Evolutionary conservation across 2,888 invertebrate species (phyloP), one percentile per base, ranked within the genome.

Genomic region (Aspidiotus destructor): DNA sequence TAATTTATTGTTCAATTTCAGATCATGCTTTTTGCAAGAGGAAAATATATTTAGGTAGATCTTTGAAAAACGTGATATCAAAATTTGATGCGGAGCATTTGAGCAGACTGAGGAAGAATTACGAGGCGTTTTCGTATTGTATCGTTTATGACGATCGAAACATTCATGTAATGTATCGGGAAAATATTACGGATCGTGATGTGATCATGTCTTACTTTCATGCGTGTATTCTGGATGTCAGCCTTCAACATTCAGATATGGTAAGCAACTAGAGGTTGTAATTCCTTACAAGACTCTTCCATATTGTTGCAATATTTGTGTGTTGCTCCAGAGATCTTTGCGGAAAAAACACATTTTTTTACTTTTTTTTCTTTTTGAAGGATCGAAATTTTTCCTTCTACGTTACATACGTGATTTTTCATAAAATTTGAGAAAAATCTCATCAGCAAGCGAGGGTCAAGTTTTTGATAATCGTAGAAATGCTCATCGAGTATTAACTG

Each of bases 181-280:
- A 81, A 61, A 76, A 80, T n/a, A 80, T 81, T 28, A 75, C 74
- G 0, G 74, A 81, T 0, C 76, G 77, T 62, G 84, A 85, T 72
- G 78, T 86, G n/a, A 74, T 89, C 10, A 80, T 83, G 74, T 84
- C 85, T 7, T 88, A 86, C 75, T 86, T 86, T 73, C 84, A 88
- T 74, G 86, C 72, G 17, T 68, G 73, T 48, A 64, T 73, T 55
- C 68, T 71, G 41, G 73, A 71, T 9, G 61, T 60, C 13, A 48
- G 55, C 44, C n/a, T 58, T 3, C 42, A 55, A 15, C n/a, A 55
- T 10, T 55, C 55, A 55, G 48, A 13, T n/a, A 48, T 13, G 48
- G 48, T 48, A 48, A 48, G 11, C n/a, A 48, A 11, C 10, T 48
- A 48, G n/a, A n/a, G n/a, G n/a, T n/a, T n/a, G n/a, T n/a, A n/a